Evolutionary conservation across 1,140 invertebrate species (phyloP), one percentile per base, ranked within the genome.

Genomic region (Drosophila micromelanica): DNA sequence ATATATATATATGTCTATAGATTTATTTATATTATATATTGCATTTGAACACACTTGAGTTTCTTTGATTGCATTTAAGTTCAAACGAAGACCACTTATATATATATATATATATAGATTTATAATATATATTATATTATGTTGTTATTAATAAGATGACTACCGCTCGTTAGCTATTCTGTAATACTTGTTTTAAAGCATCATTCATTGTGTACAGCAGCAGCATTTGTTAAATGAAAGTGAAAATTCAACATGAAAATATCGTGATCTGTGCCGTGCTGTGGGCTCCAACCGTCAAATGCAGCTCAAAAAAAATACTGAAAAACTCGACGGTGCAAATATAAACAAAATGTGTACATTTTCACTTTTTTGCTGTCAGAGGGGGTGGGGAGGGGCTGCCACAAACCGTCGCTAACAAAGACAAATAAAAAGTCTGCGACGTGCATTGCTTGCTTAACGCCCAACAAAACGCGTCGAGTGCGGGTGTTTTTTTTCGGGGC

Each of bases 311-410:
- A 51, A 9, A 30, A 57, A 46, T n/a, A 43, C 57, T 72, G 57
- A 78, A 78, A 64, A 59, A 63, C 56, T 43, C 62, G 62, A 37
- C 49, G 84, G 76, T 79, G 79, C 82, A 87, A 87, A 89, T 70
- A 84, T 64, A 79, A 87, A 84, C 84, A 89, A 89, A 89, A 61
- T 80, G 84, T 84, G 57, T 84, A 77, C 73, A 89, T 89, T 87
- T 87, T 87, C 84, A 87, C 84, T 89, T 89, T 85, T 20, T 12
- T 23, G 59, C 49, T 45, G 64, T 42, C 32, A 30, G 59, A 23
- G 12, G 38, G 40, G 27, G 20, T 6, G 30, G 42, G 27, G 71
- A 42, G 62, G 65, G 59, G 74, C 5, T 86, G 81, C 69, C 74
- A 72, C 63, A 78, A 68, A 72, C 9, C 63, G 68, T 46, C 49